Conservation (phyloP, 2,888 invertebrate species). For the Busseola fusca region DNA sequence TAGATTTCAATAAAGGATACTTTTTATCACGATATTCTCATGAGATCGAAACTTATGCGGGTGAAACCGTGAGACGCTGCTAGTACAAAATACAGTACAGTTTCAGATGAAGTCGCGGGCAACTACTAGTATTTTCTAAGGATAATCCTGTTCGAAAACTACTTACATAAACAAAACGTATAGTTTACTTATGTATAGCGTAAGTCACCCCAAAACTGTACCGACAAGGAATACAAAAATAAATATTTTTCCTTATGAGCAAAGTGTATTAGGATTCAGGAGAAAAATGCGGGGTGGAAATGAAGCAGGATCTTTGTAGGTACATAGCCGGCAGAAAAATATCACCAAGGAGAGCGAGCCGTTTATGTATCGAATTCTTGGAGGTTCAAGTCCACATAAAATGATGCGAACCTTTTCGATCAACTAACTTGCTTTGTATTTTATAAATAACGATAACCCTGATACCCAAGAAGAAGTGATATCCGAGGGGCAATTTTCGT, state of each 20-base stretch:
- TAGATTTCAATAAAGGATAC: no score
- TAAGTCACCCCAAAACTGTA: constrained; percentile 12
- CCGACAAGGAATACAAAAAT: constrained; percentile 25
- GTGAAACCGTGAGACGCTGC: no score
- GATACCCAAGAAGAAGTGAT: not conserved
- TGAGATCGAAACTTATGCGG: no score
- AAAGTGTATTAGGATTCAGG: constrained; percentile 43
- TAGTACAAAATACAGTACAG: no score
- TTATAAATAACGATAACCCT: not conserved
- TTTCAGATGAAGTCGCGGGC: not conserved
- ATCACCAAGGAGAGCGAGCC: not conserved
- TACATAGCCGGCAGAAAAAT: constrained; percentile 23
- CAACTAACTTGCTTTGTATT: not conserved
- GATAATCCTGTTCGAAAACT: constrained; percentile 27
- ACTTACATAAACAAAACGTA: constrained; percentile 1
- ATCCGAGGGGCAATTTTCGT: no score
- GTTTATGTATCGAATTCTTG: constrained; percentile 2
- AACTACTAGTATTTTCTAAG: not conserved
- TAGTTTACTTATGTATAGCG: not conserved
- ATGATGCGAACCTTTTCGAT: not conserved
- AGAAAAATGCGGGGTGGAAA: constrained; percentile 33
- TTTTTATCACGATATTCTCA: no score
- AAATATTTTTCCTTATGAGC: constrained; percentile 29
- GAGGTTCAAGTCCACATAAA: not conserved
- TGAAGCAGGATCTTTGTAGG: constrained; percentile 19